Percentiles rank a stretch among this genome's conserved stretches.
phyloP scores from a whole-genome alignment of 2,797 vertebrate species.

The Balearica regulorum region DNA sequence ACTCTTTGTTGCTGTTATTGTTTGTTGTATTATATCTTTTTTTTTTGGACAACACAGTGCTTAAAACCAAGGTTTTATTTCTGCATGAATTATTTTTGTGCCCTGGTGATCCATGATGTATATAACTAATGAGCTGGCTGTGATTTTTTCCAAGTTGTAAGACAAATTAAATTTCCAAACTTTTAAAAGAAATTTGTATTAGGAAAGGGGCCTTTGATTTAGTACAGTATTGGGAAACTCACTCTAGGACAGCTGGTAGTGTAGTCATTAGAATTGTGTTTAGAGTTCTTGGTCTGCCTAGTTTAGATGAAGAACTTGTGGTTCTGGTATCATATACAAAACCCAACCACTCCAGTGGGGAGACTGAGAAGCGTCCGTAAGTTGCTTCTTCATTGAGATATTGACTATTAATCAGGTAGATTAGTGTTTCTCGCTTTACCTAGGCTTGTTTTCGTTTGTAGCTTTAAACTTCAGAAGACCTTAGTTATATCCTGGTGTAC shows the following conservation, averaged over 20 bases:
- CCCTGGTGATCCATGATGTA: neutral
- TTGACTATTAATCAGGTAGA: neutral
- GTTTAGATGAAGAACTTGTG: neutral
- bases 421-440: neutral
- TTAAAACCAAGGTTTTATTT: neutral
- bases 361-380: neutral
- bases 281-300: neutral
- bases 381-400: neutral
- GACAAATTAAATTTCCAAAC: neutral
- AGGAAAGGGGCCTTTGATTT: neutral
- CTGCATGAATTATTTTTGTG: neutral
- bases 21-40: neutral
- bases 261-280: neutral
- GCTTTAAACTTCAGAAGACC: conserved; percentile 4
- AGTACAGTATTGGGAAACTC: neutral
- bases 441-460: neutral
- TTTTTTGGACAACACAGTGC: neutral
- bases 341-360: neutral
- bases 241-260: neutral
- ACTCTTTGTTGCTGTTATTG: neutral
- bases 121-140: neutral
- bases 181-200: neutral
- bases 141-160: neutral
- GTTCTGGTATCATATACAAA: neutral
- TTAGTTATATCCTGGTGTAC: neutral